phyloP scores from a whole-genome alignment of 1,140 invertebrate species.

The Eupristina koningsbergeri region DNA sequence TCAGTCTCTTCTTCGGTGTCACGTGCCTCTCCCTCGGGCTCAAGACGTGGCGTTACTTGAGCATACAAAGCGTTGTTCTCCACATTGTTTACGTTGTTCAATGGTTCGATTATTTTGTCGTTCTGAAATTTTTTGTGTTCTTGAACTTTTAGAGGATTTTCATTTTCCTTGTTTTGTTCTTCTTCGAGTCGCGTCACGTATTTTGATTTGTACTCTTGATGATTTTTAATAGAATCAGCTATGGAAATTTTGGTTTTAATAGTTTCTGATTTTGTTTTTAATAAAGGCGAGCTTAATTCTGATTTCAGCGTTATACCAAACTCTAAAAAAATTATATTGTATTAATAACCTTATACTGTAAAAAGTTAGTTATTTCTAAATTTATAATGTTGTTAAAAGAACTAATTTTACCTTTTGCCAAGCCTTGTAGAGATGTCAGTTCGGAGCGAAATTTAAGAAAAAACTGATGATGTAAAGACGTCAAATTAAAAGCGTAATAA shows the following conservation, averaged over 20 bases:
- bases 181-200: slow-evolving; percentile 74
- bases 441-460: slow-evolving; percentile 82
- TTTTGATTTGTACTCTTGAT: slow-evolving; percentile 53
- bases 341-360: not conserved
- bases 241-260: slow-evolving; percentile 66
- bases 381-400: not conserved
- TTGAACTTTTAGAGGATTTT: slow-evolving; percentile 75
- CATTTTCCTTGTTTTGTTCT: slow-evolving; percentile 81
- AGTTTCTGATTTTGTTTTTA: slow-evolving; percentile 59
- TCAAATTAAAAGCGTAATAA: slow-evolving; percentile 82
- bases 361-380: not conserved
- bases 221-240: slow-evolving; percentile 62
- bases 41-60: slow-evolving; percentile 67
- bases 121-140: slow-evolving; percentile 49
- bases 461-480: slow-evolving; percentile 83
- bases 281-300: slow-evolving; percentile 59
- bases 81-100: slow-evolving; percentile 58
- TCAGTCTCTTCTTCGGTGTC: slow-evolving; percentile 69
- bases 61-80: slow-evolving; percentile 65
- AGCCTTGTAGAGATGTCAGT: slow-evolving; percentile 79
- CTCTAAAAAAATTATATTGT: slow-evolving; percentile 61
- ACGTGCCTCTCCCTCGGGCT: slow-evolving; percentile 68
- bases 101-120: slow-evolving; percentile 32
- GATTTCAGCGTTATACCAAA: slow-evolving; percentile 68
- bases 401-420: slow-evolving; percentile 74